phyloP scores from a whole-genome alignment of 2,113 vertebrate species.

The Neolamprologus ventralis region DNA sequence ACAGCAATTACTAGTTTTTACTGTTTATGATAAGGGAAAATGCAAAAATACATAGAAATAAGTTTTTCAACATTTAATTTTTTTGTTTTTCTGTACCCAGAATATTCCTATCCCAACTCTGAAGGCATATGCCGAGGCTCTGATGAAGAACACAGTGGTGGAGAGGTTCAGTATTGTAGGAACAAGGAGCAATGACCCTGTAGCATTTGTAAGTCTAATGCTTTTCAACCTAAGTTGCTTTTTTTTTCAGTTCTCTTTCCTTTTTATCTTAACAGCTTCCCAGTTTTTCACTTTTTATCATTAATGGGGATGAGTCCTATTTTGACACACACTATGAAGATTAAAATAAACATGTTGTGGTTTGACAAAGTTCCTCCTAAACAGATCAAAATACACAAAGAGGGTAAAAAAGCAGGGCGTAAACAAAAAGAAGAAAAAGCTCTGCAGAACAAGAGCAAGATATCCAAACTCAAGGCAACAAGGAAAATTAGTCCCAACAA shows the following conservation, averaged over 20 bases:
- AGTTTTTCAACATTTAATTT: not conserved
- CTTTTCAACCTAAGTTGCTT: not conserved
- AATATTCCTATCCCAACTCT: constrained; percentile 90
- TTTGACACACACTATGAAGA: not conserved
- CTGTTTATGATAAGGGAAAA: not conserved
- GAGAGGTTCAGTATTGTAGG: constrained; percentile 94
- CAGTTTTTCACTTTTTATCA: not conserved
- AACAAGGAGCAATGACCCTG: constrained; percentile 91
- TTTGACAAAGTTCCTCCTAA: not conserved
- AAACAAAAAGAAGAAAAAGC: not conserved
- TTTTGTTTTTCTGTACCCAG: constrained; percentile 58
- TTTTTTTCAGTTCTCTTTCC: not conserved
- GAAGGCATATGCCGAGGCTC: constrained; percentile 86
- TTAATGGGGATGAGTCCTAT: not conserved
- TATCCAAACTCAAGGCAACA: not conserved
- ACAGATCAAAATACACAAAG: not conserved
- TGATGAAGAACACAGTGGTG: constrained; percentile 84
- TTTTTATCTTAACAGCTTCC: not conserved
- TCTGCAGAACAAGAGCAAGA: not conserved
- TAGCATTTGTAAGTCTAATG: constrained; percentile 83
- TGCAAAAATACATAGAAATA: not conserved
- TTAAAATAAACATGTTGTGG: not conserved
- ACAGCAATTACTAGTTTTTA: not conserved
- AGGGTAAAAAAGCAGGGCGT: not conserved
- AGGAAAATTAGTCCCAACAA: not conserved